These are phyloP conservation scores for Lophura swinhoii DNA, from an alignment of 2,797 vertebrate genomes.

Conservation along the genomic window DNA sequence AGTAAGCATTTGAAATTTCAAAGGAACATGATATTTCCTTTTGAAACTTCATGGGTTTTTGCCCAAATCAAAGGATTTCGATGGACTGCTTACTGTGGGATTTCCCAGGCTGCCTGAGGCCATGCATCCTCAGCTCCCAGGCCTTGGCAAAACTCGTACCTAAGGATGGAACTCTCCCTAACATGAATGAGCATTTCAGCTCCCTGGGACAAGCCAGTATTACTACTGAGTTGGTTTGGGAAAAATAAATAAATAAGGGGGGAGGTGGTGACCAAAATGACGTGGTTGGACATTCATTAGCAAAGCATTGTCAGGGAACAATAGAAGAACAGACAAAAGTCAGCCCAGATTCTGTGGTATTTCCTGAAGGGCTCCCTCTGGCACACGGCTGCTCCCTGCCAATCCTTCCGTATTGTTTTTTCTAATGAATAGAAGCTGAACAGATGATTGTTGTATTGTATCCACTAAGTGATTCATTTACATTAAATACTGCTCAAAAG, in stretches of 20 bases:
- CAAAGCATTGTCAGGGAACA: slow-evolving; percentile 66
- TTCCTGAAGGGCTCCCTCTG: slow-evolving; percentile 71
- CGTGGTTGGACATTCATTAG: slow-evolving; percentile 45
- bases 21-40: neutral
- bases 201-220: neutral
- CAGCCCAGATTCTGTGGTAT: slow-evolving; percentile 60
- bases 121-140: neutral
- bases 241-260: neutral
- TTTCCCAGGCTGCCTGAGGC: neutral
- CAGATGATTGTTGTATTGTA: slow-evolving; percentile 69
- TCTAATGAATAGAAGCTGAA: slow-evolving; percentile 72
- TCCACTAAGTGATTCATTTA: slow-evolving; percentile 73
- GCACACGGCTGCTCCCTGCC: slow-evolving; percentile 45
- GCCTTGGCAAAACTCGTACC: neutral
- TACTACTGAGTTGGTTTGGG: neutral
- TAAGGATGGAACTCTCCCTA: neutral
- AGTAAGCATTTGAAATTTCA: neutral
- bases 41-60: neutral
- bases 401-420: slow-evolving; percentile 68
- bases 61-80: neutral
- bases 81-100: neutral
- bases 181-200: neutral
- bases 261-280: neutral
- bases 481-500: slow-evolving; percentile 63
- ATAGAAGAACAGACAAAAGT: slow-evolving; percentile 64